These are phyloP conservation scores for Rhinella marina DNA, from an alignment of 2,797 vertebrate species.

Conservation along the genomic window DNA sequence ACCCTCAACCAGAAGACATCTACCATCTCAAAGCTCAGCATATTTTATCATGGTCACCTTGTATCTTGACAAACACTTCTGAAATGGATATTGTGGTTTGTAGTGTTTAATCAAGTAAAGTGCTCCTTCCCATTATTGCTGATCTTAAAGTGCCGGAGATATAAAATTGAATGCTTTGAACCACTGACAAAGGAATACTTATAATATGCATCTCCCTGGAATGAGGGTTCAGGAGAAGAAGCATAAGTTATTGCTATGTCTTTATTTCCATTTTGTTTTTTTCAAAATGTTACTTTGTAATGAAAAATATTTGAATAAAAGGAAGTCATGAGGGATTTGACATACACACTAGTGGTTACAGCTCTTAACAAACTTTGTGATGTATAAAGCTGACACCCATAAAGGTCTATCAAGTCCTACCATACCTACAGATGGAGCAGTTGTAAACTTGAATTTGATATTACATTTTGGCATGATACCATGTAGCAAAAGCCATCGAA, in stretches of 20 bases:
- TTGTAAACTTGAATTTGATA: too few relatives aligned
- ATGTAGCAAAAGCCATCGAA: too few relatives aligned
- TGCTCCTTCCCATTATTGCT: neutral
- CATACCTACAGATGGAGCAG: too few relatives aligned
- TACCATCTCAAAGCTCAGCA: neutral
- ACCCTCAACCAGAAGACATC: neutral
- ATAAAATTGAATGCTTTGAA: neutral
- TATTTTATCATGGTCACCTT: constrained; percentile 32
- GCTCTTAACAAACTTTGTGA: too few relatives aligned
- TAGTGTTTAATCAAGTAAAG: constrained; percentile 21
- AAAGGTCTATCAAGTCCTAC: too few relatives aligned
- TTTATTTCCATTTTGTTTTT: neutral
- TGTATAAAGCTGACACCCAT: too few relatives aligned
- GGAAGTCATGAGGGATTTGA: neutral
- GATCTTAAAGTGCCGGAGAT: neutral
- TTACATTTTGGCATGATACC: too few relatives aligned
- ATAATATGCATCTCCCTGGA: neutral
- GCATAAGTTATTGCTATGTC: neutral
- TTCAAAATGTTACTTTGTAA: neutral
- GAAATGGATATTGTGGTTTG: constrained; percentile 12
- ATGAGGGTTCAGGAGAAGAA: neutral
- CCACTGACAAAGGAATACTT: constrained; percentile 17
- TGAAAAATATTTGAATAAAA: neutral
- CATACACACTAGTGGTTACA: neutral
- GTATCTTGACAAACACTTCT: neutral